Evolutionary conservation across 2,113 vertebrate genomes (phyloP), one percentile per base, ranked within the genome.

Genomic region (Oryzias melastigma): DNA sequence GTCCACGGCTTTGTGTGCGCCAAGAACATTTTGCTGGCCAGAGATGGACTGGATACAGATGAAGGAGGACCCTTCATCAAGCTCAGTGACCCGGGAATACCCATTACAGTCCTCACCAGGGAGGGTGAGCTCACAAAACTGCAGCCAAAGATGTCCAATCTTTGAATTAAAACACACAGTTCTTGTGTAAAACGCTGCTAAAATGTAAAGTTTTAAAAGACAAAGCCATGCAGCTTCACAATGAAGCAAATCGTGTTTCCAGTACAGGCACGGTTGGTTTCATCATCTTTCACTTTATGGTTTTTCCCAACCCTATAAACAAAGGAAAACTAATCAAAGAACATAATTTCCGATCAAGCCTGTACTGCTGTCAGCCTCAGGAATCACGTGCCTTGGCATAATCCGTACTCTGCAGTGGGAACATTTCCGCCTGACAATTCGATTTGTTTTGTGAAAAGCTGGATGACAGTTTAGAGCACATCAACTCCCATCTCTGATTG

Each of bases 1-100:
- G 95, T 98, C 22, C 97, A 99, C 2, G 97, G 97, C 5, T 98
- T 95, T 0, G 94, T 98, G 56, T 97, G 97, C 65, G 94, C 96
- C 2, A 99, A 99, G 81, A 99, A 99, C 81, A 95, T 98, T 71
- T 87, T 99, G 0, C 73, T 99, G 84, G 96, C 96, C 49, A 92
- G 97, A 12, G 95, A 95, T 22, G 97, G 97, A 15, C 90, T 95
- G 17, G 92, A 86, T 15, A 72, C 64, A 0, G 94, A 95, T 0
- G 94, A 95, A 29, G 94, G 90, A 1, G 93, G 94, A 7, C 97
- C 97, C 0, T 99, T 99, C 82, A 97, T 99, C 75, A 99, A 99
- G 81, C 94, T 99, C 58, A 98, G 97, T 0, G 97, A 99, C 84
- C 94, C 96, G 0, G 97, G 97, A 41, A 97, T 99, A 65, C 96